phyloP scores from a whole-genome alignment of 2,113 vertebrate species.

The Lepus timidus region DNA sequence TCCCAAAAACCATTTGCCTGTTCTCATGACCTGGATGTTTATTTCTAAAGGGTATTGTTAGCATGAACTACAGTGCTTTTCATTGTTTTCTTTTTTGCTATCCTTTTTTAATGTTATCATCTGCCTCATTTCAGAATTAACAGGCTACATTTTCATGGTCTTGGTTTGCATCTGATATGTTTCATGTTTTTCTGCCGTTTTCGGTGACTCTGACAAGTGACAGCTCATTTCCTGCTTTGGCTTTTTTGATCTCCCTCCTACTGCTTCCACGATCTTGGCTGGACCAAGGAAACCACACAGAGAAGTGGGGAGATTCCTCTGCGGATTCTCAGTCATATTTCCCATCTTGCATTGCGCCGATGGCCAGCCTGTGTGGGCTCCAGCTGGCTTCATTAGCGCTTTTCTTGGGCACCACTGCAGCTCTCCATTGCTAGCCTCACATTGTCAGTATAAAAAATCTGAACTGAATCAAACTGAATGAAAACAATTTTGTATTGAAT shows the following conservation, averaged over 20 bases:
- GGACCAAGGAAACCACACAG: not conserved
- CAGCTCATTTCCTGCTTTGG: conserved; percentile 70
- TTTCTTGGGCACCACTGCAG: conserved; percentile 39
- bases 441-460: not conserved
- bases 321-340: not conserved
- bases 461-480: conserved; percentile 21
- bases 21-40: conserved; percentile 17
- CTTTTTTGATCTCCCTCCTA: conserved; percentile 48
- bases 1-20: not conserved
- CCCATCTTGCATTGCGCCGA: fast-evolving
- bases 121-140: conserved; percentile 57
- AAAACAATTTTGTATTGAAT: conserved; percentile 60
- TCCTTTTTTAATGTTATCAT: conserved; percentile 26
- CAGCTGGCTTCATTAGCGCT: conserved; percentile 26
- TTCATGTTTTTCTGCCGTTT: conserved; percentile 47
- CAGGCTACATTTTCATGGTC: conserved; percentile 41
- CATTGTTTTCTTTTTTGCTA: not conserved
- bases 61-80: not conserved
- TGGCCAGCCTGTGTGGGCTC: not conserved
- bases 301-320: not conserved
- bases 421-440: not conserved
- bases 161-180: not conserved
- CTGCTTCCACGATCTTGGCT: not conserved
- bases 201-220: conserved; percentile 58
- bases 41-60: conserved; percentile 16